Conservation (phyloP, 2,113 vertebrate species). For the human (Homo sapiens) region DNA sequence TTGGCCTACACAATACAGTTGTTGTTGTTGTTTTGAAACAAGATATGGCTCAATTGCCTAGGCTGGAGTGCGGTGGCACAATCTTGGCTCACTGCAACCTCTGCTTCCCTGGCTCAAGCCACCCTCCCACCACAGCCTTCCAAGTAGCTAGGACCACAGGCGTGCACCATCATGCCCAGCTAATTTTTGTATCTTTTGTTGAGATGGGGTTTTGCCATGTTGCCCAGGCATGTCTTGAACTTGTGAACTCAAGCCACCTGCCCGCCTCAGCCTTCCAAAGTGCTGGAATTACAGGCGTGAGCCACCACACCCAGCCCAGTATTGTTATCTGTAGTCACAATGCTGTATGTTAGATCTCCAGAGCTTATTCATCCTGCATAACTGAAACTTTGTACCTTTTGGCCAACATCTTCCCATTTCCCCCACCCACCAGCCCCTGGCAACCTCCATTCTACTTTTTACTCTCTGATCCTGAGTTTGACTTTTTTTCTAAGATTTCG, state of each 20-base stretch:
- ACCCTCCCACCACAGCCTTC: not conserved
- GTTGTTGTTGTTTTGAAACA: not conserved
- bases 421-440: not conserved
- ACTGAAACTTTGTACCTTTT: not conserved
- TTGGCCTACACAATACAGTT: not conserved
- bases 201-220: too few species aligned
- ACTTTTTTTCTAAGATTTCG: not conserved
- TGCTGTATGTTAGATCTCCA: not conserved
- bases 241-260: too few species aligned
- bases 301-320: too few species aligned
- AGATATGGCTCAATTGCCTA: not conserved
- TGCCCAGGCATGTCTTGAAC: too few species aligned
- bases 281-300: too few species aligned
- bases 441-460: not conserved
- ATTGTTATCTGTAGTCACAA: not conserved
- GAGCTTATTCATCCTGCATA: not conserved
- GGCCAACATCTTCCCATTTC: not conserved
- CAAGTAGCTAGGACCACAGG: too few species aligned
- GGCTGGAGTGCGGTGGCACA: not conserved
- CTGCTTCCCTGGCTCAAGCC: not conserved
- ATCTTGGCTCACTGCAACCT: not conserved
- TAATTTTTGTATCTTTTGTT: too few species aligned
- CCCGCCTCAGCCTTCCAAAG: too few species aligned
- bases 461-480: not conserved
- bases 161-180: too few species aligned